Percentiles rank a stretch among this genome's conserved stretches.
phyloP scores from a whole-genome alignment of 1,140 invertebrate species.

The Lepidurus packardi region DNA sequence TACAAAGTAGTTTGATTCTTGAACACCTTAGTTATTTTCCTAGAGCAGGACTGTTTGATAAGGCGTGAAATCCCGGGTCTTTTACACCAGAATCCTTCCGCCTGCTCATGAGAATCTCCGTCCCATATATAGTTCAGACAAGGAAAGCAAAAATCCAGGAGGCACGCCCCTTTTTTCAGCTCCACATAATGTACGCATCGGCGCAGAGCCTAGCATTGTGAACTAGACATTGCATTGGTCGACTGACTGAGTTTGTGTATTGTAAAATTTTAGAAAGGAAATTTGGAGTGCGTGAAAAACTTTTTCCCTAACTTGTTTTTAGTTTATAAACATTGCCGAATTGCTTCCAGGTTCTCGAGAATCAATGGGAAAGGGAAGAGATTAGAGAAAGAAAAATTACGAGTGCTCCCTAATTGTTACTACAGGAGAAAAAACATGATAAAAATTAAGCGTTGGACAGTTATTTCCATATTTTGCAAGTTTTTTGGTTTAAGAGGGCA shows the following conservation, averaged over 20 bases:
- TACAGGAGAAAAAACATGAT: not conserved
- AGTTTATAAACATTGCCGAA: no score
- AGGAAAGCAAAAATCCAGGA: not conserved
- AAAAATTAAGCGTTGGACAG: not conserved
- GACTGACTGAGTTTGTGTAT: not conserved
- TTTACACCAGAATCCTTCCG: not conserved
- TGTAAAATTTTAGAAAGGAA: not conserved
- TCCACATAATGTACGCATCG: not conserved
- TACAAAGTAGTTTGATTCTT: no score
- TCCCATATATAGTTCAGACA: not conserved
- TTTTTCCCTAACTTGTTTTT: no score
- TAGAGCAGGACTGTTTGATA: not conserved
- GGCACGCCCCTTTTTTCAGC: not conserved
- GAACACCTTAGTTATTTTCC: not conserved
- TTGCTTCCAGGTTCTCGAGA: no score
- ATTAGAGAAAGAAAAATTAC: not conserved
- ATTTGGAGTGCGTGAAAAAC: not conserved
- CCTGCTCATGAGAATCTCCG: not conserved
- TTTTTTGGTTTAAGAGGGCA: constrained; percentile 29
- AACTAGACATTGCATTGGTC: not conserved
- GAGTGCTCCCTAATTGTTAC: not conserved
- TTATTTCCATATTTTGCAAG: constrained; percentile 29
- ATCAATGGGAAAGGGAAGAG: not conserved
- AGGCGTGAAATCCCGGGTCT: not conserved
- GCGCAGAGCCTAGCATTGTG: not conserved